phyloP scores from a whole-genome alignment of 2,888 invertebrate species.

The Erebia ligea region DNA sequence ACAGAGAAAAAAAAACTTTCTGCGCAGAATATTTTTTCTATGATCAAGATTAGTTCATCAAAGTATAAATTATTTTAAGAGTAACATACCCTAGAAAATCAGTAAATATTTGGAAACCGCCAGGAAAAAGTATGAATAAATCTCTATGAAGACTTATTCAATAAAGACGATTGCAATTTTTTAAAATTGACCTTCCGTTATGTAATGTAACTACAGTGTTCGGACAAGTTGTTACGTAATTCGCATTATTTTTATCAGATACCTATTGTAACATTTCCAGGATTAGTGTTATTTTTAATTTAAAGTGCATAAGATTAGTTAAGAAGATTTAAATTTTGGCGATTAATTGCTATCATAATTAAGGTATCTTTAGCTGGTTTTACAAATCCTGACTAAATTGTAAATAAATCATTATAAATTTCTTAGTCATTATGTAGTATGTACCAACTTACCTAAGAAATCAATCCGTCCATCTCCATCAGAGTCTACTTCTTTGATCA shows the following conservation, averaged over 20 bases:
- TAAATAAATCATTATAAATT: too few relatives aligned
- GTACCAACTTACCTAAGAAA: conserved; percentile 88
- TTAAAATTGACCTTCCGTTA: too few relatives aligned
- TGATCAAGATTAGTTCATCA: too few relatives aligned
- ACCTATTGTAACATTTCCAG: neutral
- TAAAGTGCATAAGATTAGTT: conserved; percentile 3
- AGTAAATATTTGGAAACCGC: too few relatives aligned
- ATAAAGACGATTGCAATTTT: too few relatives aligned
- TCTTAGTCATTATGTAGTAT: neutral
- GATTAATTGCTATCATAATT: neutral
- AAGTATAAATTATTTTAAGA: too few relatives aligned
- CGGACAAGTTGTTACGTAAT: neutral
- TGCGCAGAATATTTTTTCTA: too few relatives aligned
- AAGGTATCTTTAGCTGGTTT: neutral
- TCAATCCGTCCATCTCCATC: conserved; percentile 97
- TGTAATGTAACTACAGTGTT: neutral
- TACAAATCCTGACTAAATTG: neutral
- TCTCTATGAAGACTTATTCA: too few relatives aligned
- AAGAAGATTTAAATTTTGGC: neutral
- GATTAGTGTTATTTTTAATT: neutral
- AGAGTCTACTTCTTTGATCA: conserved; percentile 98
- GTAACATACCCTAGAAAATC: too few relatives aligned
- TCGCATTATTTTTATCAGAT: neutral
- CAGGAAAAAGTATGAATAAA: too few relatives aligned
- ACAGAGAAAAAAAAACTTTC: too few relatives aligned